Conservation (phyloP, 2,113 vertebrate genomes). For the Willisornis vidua region DNA sequence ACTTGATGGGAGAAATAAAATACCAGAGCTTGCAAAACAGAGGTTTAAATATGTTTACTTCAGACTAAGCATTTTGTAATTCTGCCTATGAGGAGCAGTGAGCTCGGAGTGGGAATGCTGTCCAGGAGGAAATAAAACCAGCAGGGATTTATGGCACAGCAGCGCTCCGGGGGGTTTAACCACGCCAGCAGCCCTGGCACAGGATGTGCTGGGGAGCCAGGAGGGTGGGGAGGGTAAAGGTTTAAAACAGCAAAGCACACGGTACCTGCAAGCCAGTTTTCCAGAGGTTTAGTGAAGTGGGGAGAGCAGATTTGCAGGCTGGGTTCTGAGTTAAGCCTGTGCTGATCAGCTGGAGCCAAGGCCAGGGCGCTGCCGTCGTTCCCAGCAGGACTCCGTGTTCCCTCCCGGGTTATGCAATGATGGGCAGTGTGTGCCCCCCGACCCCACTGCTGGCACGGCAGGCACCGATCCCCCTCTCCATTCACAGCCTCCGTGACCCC, state of each 20-base stretch:
- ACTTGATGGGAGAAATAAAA: not conserved
- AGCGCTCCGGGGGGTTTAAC: not conserved
- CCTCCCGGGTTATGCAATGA: not conserved
- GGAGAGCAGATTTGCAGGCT: not conserved
- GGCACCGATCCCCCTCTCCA: not conserved
- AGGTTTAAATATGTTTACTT: not conserved
- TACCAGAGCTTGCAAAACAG: not conserved
- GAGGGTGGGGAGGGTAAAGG: not conserved
- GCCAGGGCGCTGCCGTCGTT: not conserved
- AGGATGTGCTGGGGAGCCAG: not conserved
- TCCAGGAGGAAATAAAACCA: not conserved
- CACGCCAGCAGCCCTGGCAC: not conserved
- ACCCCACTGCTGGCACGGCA: not conserved
- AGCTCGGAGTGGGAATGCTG: fast-evolving
- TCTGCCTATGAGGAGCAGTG: not conserved
- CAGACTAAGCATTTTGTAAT: not conserved
- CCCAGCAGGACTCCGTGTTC: not conserved
- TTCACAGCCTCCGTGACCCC: not conserved
- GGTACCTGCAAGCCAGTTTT: not conserved
- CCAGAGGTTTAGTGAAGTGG: fast-evolving
- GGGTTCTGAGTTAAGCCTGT: not conserved
- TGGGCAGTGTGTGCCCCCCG: not conserved
- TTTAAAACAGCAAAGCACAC: not conserved
- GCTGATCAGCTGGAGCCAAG: not conserved
- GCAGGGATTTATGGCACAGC: not conserved